Conservation (phyloP, 2,888 invertebrate genomes). For the Eustalomyia histrio region DNA sequence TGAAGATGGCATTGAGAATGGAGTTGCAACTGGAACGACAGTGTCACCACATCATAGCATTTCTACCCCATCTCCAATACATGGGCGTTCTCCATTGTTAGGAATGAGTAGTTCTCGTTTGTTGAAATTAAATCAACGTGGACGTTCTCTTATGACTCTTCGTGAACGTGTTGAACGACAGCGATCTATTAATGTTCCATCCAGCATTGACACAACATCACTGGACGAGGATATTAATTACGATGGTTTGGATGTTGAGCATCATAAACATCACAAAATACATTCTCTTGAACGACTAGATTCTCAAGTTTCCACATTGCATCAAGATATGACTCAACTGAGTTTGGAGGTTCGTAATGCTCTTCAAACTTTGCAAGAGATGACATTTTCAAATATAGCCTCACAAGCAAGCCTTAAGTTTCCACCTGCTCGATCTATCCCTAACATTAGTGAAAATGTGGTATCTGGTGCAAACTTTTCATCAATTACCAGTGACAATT, state of each 20-base stretch:
- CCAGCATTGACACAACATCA: constrained; percentile 80
- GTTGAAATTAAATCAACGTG: constrained; percentile 79
- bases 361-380: constrained; percentile 90
- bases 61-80: constrained; percentile 70
- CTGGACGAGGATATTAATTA: constrained; percentile 84
- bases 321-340: constrained; percentile 91
- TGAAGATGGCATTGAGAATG: constrained; percentile 91
- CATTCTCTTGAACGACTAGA: constrained; percentile 86
- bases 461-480: constrained; percentile 44
- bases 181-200: constrained; percentile 82
- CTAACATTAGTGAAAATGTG: constrained; percentile 83
- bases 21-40: constrained; percentile 85
- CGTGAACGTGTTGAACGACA: constrained; percentile 86
- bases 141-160: constrained; percentile 80
- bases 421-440: constrained; percentile 90
- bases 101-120: constrained; percentile 75
- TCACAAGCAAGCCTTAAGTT: constrained; percentile 80
- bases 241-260: constrained; percentile 75
- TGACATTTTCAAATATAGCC: constrained; percentile 83
- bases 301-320: constrained; percentile 89
- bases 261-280: constrained; percentile 69
- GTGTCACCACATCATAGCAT: constrained; percentile 78
- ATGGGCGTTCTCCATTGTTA: constrained; percentile 74
- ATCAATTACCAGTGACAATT: constrained; percentile 64
- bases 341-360: constrained; percentile 92